Evolutionary conservation across 2,113 vertebrate species (phyloP), one percentile per base, ranked within the genome.

Genomic region (Callopanchax toddi): DNA sequence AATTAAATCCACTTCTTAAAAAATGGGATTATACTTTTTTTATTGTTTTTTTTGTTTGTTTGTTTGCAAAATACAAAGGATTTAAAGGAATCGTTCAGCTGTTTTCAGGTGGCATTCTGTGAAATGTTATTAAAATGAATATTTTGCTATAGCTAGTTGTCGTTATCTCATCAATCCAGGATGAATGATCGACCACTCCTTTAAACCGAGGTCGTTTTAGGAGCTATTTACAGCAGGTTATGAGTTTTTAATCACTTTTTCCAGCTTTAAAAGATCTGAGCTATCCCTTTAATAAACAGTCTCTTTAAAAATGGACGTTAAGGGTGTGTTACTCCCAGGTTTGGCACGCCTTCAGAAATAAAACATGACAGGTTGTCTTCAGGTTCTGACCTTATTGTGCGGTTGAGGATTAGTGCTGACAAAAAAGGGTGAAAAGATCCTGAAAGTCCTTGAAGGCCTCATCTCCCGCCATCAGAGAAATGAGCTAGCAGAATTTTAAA

Each of bases 391-490:
- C 60, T 23, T 29, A 56, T 43, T n/a, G 6, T 40, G 18, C 51
- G 65, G 72, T 81, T 81, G 62, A 86, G 72, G 74, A 78, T 84
- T 72, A 75, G 60, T 55, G 81, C 49, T 74, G 53, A 62, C 48
- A 65, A 75, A 73, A 62, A 69, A 71, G 40, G 58, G 34, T 43
- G 45, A 55, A 63, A 63, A 68, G 60, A 71, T 84, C 76, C 83
- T 84, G 80, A 81, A 84, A 74, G 63, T 76, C 67, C 72, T 82
- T 74, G 59, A 87, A 87, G 82, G 83, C 78, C 81, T 83, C 74
- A 44, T 69, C 61, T 62, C 43, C 71, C 61, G 54, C 36, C 62
- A 46, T 60, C 60, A 56, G 37, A 73, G 65, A 71, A 67, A 61
- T 25, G 29, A 34, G 60, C 66, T 60, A 43, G 53, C 57, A 68